phyloP scores from a whole-genome alignment of 2,797 vertebrate species.

The Coreius guichenoti region DNA sequence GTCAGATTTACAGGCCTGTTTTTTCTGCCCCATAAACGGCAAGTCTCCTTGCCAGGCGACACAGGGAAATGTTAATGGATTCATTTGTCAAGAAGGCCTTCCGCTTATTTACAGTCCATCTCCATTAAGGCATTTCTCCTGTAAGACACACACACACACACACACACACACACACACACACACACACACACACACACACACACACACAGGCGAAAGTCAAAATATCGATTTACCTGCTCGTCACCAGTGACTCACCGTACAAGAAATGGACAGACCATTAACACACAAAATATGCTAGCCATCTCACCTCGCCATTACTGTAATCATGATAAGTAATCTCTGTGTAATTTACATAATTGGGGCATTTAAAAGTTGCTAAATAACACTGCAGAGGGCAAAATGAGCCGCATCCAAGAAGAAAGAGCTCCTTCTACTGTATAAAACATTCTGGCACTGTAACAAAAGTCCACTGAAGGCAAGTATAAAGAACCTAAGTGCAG shows the following conservation, averaged over 20 bases:
- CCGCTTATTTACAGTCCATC: conserved; percentile 84
- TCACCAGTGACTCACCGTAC: conserved; percentile 72
- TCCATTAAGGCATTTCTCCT: conserved; percentile 76
- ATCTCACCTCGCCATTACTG: conserved; percentile 50
- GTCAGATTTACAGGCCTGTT: conserved; percentile 82
- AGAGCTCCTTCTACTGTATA: background rate
- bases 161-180: conserved; percentile 49
- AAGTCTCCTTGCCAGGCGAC: conserved; percentile 82
- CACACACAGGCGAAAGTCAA: conserved; percentile 77
- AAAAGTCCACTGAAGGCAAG: too few relatives aligned
- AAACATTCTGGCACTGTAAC: background rate
- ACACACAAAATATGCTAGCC: conserved; percentile 58
- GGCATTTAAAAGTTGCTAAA: conserved; percentile 40
- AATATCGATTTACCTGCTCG: conserved; percentile 80
- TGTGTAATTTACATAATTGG: conserved; percentile 39
- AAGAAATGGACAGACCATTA: conserved; percentile 64
- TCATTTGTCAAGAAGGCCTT: conserved; percentile 83
- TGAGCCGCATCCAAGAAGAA: background rate
- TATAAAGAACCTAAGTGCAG: too few relatives aligned
- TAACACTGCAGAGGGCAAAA: conserved; percentile 19
- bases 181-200: too few relatives aligned
- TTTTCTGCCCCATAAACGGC: conserved; percentile 84
- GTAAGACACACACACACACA: conserved; percentile 61
- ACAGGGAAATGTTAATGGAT: conserved; percentile 88
- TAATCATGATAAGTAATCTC: conserved; percentile 56